Conservation (phyloP, 2,113 vertebrate genomes). For the Grus americana region DNA sequence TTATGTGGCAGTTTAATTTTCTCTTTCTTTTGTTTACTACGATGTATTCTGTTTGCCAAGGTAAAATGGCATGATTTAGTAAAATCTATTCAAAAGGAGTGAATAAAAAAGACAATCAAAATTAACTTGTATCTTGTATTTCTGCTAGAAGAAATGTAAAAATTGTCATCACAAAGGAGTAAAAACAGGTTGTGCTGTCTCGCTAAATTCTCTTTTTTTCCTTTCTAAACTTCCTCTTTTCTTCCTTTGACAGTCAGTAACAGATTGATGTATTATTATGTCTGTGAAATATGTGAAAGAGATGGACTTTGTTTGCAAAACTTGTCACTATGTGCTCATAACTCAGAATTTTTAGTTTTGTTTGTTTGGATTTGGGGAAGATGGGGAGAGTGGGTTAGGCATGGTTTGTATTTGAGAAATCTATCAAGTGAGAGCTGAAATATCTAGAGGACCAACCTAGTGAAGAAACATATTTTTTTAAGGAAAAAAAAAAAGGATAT, state of each 20-base stretch:
- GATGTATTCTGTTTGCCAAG: neutral
- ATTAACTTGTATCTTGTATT: neutral
- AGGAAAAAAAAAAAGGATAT: neutral
- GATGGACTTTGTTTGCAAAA: conserved; percentile 2
- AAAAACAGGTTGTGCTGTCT: neutral
- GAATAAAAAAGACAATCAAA: neutral
- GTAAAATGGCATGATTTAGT: conserved; percentile 15
- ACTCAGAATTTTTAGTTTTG: neutral
- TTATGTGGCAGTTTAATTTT: neutral
- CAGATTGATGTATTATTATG: neutral
- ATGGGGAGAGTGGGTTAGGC: neutral
- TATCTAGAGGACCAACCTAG: neutral
- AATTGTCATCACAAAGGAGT: neutral
- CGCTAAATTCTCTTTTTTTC: neutral
- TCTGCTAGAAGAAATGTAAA: neutral
- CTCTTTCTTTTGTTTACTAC: neutral
- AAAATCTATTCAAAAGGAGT: conserved; percentile 7
- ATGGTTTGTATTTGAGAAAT: neutral
- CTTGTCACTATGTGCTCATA: neutral
- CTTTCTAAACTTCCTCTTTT: neutral
- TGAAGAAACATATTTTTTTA: neutral
- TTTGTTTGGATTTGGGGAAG: neutral
- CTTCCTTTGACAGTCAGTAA: neutral
- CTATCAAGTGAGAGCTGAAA: neutral
- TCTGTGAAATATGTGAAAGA: neutral